Evolutionary conservation across 2,797 vertebrate genomes (phyloP), one percentile per base, ranked within the genome.

Genomic region (Trachurus trachurus): DNA sequence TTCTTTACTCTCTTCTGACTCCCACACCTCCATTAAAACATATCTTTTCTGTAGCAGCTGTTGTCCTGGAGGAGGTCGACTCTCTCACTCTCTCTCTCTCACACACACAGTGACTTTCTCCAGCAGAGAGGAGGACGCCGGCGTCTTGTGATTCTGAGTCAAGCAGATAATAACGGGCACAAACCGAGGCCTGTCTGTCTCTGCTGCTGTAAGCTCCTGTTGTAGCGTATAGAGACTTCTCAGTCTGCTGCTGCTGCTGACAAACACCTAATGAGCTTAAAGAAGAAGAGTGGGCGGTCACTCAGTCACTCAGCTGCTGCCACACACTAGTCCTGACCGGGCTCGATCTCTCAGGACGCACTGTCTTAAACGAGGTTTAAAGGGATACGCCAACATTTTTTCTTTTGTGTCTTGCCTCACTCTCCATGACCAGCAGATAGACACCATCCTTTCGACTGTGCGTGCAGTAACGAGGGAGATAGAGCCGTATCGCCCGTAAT

Each of bases 191-290:
- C 69, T 17, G 78, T 83, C 75, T 81, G 26, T n/a, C n/a, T n/a
- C 2, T n/a, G 74, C 71, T 12, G 76, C 70, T 62, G 60, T 75
- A 65, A 80, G 59, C 84, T 69, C 37, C 73, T 45, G 72, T n/a
- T 66, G 63, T 39, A 21, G 59, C n/a, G 17, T 22, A 61, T 3
- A 71, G 47, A 53, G 75, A 59, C 53, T 34, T 53, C 71, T 74
- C 60, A 22, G 71, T 72, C 54, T 34, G 57, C 61, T 37, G 71
- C 1, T n/a, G 47, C 5, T 31, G 26, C 57, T 56, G 61, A 79
- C 70, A 45, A 62, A 69, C 77, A 72, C 76, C 69, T 82, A 91
- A 87, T 79, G 64, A 81, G 80, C 78, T 90, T 83, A 84, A 69
- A 77, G 60, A 74, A 69, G 31, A 1, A 26, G 19, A 74, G 69